Base-by-base conservation (phyloP, 2,113 vertebrate species). In the Hirundichthys speculiger region DNA sequence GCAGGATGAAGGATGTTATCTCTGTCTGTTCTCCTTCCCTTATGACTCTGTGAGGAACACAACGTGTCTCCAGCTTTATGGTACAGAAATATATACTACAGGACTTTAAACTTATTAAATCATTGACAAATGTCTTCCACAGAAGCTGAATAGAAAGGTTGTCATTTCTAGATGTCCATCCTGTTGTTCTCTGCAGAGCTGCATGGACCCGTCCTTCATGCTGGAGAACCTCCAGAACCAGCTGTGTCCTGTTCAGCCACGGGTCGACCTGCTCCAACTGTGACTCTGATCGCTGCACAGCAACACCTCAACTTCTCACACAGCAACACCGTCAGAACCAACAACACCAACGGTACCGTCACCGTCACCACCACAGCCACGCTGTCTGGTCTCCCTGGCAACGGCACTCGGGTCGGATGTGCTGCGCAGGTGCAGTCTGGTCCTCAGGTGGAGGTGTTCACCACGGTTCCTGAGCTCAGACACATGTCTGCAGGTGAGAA, bases 181-280 rank as follows among this genome's bases (percentile, higher is more conserved):
- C 2, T 12, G 52, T 40, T 22, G 52, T 42, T 24, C 13, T 59
- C 5, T 19, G 0, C 76, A 89, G 87, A 89, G 73, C 70, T 85
- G 43, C 73, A 84, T 53, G 34, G 19, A 41, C 64, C 87, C 10
- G 3, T 49, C 0, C 47, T 87, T 1, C 30, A 63, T 0, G 49
- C 67, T 16, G n/a, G 9, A 21, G n/a, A 39, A 25, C 60, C 50
- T 15, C 0, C 47, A 4, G 68, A 60, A 27, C 22, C 19, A 2
- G 1, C 40, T 0, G 69, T 89, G 48, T 70, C 75, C 60, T 84
- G 86, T 72, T 85, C 75, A 20, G 83, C 60, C 56, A 84, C 69
- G 22, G 78, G 64, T 41, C 66, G 52, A 21, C 83, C 86, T 45
- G 73, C 69, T 70, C 83, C 80, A 40, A 64, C 46, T 2, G 50